Evolutionary conservation across 92 coral and sea anemone species (phyloP).

Genomic region (Porites cylindrica): DNA sequence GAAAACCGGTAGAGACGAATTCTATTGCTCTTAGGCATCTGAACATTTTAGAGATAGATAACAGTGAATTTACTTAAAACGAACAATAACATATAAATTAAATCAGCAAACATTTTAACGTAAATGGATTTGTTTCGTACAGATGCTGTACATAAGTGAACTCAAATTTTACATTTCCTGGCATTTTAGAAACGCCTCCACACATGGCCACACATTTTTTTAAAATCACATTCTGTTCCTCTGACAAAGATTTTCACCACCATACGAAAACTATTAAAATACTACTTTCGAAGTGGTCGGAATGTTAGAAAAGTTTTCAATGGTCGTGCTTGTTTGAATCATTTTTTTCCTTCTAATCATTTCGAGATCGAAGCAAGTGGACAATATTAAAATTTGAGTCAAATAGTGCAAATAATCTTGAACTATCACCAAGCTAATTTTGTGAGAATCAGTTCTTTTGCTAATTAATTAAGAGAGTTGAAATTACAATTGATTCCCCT

Average conservation of each 20-base stretch:
- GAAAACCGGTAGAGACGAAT: not conserved
- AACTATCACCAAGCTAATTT: conserved; percentile 7
- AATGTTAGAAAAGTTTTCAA: not conserved
- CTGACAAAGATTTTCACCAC: not conserved
- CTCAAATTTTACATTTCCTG: conserved; percentile 16
- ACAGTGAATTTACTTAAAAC: conserved; percentile 24
- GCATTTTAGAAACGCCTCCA: conserved; percentile 23
- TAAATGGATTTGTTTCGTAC: conserved; percentile 33
- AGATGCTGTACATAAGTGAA: conserved; percentile 15
- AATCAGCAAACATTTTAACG: conserved; percentile 33
- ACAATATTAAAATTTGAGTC: conserved; percentile 39
- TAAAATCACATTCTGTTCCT: not conserved
- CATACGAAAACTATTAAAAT: not conserved
- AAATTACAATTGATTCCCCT: not conserved
- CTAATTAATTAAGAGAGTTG: conserved; percentile 21
- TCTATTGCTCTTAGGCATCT: conserved; percentile 4
- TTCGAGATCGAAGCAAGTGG: conserved; percentile 13
- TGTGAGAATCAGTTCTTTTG: conserved; percentile 1
- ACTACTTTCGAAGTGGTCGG: not conserved
- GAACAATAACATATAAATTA: conserved; percentile 44
- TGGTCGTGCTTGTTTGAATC: conserved; percentile 23
- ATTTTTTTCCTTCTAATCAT: conserved; percentile 31
- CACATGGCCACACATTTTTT: not conserved
- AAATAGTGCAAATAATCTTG: conserved; percentile 41
- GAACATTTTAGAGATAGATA: conserved; percentile 8